Evolutionary conservation across 2,113 vertebrate species (phyloP).

Genomic region (Diadophis punctatus): DNA sequence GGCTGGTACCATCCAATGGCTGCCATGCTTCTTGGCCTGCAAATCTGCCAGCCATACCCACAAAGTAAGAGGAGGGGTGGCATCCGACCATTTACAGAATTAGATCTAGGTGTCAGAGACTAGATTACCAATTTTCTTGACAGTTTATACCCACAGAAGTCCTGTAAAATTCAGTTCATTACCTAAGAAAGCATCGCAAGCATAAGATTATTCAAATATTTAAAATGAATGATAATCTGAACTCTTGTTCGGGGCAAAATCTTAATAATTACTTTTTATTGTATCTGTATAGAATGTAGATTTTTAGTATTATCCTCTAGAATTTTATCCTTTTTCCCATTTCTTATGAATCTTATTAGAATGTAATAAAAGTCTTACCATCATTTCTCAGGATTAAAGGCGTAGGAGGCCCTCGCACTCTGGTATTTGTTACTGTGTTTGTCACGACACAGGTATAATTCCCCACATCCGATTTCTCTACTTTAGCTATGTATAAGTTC

Average conservation of each 20-base stretch:
- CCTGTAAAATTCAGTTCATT: not conserved
- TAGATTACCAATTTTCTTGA: not conserved
- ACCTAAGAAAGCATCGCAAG: not conserved
- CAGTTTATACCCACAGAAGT: not conserved
- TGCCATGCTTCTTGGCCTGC: not conserved
- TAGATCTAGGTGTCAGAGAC: not conserved
- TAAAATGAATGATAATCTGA: not conserved
- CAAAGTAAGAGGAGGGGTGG: not conserved
- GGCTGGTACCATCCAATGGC: not conserved
- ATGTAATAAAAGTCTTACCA: conserved; percentile 70
- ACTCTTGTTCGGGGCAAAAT: fast-evolving
- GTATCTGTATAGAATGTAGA: not conserved
- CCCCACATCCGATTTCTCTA: conserved; percentile 89
- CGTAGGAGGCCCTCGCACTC: conserved; percentile 87
- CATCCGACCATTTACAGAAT: not conserved
- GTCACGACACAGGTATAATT: conserved; percentile 98
- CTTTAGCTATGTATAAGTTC: conserved; percentile 95
- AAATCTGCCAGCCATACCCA: not conserved
- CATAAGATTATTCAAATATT: not conserved
- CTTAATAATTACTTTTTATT: not conserved
- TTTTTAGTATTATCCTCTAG: not conserved
- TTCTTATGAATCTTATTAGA: not conserved
- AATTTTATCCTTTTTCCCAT: not conserved
- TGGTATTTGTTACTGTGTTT: conserved; percentile 84
- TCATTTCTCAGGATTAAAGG: conserved; percentile 89